Conservation (phyloP, 2,888 invertebrate genomes). For the Nebria salina region DNA sequence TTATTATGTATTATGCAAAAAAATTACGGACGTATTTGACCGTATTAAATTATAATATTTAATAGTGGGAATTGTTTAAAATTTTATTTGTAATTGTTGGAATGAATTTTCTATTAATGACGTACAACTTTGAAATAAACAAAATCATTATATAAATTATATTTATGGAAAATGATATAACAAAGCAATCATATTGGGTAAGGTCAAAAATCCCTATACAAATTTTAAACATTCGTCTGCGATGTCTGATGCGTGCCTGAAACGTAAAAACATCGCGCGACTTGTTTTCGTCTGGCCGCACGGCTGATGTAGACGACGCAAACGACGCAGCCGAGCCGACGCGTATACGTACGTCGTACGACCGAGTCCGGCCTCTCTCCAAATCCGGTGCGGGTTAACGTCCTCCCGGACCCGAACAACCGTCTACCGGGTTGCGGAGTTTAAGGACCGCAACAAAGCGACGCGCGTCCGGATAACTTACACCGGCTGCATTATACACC, state of each 20-base stretch:
- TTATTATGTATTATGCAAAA: too few relatives aligned
- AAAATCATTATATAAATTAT: too few relatives aligned
- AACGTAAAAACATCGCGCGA: background rate
- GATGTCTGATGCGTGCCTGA: background rate
- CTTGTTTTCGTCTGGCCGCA: slow-evolving; percentile 4
- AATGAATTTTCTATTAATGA: too few relatives aligned
- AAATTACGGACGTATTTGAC: too few relatives aligned
- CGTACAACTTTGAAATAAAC: too few relatives aligned
- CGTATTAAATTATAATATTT: too few relatives aligned
- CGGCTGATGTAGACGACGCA: background rate
- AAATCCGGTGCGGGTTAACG: slow-evolving; percentile 51
- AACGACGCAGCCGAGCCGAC: slow-evolving; percentile 43
- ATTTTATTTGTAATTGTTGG: too few relatives aligned
- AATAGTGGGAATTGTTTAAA: too few relatives aligned
- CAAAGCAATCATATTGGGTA: background rate
- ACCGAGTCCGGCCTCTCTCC: slow-evolving; percentile 23
- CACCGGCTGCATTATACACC: background rate
- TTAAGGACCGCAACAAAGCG: slow-evolving; percentile 54
- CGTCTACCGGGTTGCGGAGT: slow-evolving; percentile 54
- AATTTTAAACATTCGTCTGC: background rate
- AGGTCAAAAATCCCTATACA: background rate
- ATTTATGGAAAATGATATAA: too few relatives aligned
- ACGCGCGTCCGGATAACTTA: slow-evolving; percentile 33
- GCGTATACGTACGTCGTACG: slow-evolving; percentile 45
- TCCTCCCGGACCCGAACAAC: slow-evolving; percentile 47